Conservation (phyloP, 1,140 invertebrate species). For the Drosophila kohkoa region DNA sequence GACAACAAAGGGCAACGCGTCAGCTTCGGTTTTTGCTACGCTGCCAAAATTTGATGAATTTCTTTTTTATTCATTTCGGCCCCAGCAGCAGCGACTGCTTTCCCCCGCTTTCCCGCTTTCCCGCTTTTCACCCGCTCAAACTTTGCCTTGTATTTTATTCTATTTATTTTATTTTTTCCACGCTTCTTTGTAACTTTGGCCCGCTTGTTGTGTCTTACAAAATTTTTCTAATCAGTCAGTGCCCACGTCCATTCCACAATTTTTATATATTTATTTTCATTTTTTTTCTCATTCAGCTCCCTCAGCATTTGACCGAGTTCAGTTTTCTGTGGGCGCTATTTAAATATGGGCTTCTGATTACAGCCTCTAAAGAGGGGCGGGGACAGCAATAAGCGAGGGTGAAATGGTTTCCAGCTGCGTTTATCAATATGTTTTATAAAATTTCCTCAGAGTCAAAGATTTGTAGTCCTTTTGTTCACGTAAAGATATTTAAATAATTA, state of each 20-base stretch:
- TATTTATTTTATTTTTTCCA: constrained; percentile 38
- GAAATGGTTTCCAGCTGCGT: not conserved
- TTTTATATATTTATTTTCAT: constrained; percentile 35
- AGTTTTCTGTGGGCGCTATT: constrained; percentile 36
- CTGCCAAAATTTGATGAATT: constrained; percentile 80
- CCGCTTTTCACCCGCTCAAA: constrained; percentile 4
- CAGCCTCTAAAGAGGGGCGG: not conserved
- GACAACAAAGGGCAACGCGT: constrained; percentile 40
- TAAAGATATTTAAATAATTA: not conserved
- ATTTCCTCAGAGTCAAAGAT: not conserved
- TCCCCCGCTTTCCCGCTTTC: not conserved
- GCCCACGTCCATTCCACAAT: constrained; percentile 55
- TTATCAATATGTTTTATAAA: not conserved
- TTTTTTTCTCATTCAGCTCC: not conserved
- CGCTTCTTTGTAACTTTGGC: constrained; percentile 27
- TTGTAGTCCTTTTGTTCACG: not conserved
- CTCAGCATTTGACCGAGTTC: not conserved
- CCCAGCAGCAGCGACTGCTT: not conserved
- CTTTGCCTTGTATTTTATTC: constrained; percentile 44
- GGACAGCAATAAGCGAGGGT: not conserved
- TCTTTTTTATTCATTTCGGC: constrained; percentile 75
- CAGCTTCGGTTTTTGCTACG: constrained; percentile 55
- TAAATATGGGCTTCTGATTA: constrained; percentile 71
- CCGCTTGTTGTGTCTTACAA: constrained; percentile 68
- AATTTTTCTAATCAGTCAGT: constrained; percentile 78